Percentiles rank a stretch among this genome's conserved stretches.
phyloP scores from a whole-genome alignment of 2,888 invertebrate genomes.

The Tupiocoris notatus region DNA sequence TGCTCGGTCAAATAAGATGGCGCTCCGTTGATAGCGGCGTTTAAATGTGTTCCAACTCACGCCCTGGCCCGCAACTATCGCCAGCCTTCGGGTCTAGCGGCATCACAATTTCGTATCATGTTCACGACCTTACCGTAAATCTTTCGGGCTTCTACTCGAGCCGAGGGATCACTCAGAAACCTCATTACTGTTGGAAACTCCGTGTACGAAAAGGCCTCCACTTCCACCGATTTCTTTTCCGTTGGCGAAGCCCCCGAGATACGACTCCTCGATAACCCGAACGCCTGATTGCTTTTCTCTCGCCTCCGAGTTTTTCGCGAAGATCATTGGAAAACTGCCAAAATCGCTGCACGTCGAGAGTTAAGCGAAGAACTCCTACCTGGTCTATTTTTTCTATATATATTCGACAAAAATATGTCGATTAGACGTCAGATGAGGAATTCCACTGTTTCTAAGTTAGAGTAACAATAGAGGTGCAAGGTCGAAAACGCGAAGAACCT shows the following conservation, averaged over 20 bases:
- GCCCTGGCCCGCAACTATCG: constrained; percentile 26
- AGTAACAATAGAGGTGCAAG: too few species aligned
- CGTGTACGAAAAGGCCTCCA: neutral
- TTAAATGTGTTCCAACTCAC: constrained; percentile 43
- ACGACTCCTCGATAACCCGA: constrained; percentile 4
- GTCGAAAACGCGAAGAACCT: too few species aligned
- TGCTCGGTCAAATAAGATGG: constrained; percentile 37
- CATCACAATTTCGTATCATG: constrained; percentile 45
- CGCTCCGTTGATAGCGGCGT: constrained; percentile 34
- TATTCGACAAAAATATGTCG: too few species aligned
- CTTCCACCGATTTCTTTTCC: neutral
- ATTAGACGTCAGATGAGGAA: too few species aligned
- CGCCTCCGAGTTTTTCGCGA: neutral
- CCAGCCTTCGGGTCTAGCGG: constrained; percentile 7
- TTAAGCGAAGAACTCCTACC: too few species aligned
- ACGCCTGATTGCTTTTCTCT: constrained; percentile 19
- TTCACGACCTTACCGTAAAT: constrained; percentile 45
- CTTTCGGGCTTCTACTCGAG: neutral
- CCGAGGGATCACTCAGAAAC: constrained; percentile 27
- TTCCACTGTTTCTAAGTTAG: too few species aligned
- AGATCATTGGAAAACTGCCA: neutral
- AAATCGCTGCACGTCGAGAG: too few species aligned
- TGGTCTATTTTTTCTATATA: too few species aligned
- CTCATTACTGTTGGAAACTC: constrained; percentile 36
- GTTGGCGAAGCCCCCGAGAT: neutral